A percentile compares a stretch with the other conserved stretches of the same genome.
Evolutionary conservation across 2,113 vertebrate genomes (phyloP).

Genomic region (Xiphophorus maculatus): DNA sequence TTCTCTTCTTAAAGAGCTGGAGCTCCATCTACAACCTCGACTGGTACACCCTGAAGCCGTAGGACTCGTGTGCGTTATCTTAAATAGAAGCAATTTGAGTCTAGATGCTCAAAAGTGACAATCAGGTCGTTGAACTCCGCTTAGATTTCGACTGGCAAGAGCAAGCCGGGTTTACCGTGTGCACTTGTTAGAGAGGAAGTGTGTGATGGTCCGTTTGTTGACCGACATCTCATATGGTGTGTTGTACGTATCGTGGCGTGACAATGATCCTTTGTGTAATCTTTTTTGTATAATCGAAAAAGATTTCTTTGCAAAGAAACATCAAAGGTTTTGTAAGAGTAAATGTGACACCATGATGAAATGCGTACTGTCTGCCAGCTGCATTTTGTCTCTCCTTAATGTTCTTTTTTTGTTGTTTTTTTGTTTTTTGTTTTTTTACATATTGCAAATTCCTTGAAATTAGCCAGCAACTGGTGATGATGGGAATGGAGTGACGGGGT

Average conservation of each 20-base stretch:
- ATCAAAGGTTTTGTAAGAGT: slow-evolving; percentile 38
- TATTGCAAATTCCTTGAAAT: slow-evolving; percentile 35
- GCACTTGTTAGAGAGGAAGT: slow-evolving; percentile 41
- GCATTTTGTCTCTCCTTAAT: slow-evolving; percentile 40
- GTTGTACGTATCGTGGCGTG: slow-evolving; percentile 16
- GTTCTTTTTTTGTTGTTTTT: slow-evolving; percentile 29
- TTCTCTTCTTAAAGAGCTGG: slow-evolving; percentile 79
- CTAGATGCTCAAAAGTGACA: slow-evolving; percentile 54
- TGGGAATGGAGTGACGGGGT: slow-evolving; percentile 20
- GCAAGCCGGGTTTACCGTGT: slow-evolving; percentile 17
- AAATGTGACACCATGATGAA: slow-evolving; percentile 11
- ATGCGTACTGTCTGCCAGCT: slow-evolving; percentile 43
- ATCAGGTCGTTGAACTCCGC: slow-evolving; percentile 34
- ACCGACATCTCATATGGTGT: slow-evolving; percentile 35
- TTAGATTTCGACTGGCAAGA: slow-evolving; percentile 42
- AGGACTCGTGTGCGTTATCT: slow-evolving; percentile 34
- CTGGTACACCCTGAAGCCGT: slow-evolving; percentile 58
- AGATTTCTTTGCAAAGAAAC: slow-evolving; percentile 8
- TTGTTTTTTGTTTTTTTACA: slow-evolving; percentile 25
- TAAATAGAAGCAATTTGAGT: slow-evolving; percentile 21
- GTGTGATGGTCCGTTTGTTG: slow-evolving; percentile 39
- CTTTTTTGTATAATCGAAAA: slow-evolving; percentile 1
- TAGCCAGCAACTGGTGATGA: slow-evolving; percentile 24
- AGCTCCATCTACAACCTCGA: slow-evolving; percentile 52
- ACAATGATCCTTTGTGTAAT: slow-evolving; percentile 30